phyloP scores from a whole-genome alignment of 2,888 invertebrate species.

The Ormyrus pomaceus region DNA sequence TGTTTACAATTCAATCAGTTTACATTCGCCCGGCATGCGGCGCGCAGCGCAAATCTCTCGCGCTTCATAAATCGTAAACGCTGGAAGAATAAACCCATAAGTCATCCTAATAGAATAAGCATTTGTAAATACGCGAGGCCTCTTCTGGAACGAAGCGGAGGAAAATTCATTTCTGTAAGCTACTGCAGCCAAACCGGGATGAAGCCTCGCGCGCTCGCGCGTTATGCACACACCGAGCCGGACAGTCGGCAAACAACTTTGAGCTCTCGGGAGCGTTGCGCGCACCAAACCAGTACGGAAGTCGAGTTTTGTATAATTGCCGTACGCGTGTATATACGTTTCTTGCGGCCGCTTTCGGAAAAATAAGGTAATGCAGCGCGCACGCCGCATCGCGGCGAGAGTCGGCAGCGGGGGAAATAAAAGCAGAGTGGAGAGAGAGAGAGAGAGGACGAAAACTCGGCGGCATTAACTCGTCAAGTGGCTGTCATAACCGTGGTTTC shows the following conservation, averaged over 20 bases:
- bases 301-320: conserved; percentile 42
- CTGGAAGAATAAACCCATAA: conserved; percentile 23
- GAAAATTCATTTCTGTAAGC: conserved; percentile 13
- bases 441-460: conserved; percentile 15
- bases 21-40: too few relatives aligned
- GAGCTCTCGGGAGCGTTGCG: conserved; percentile 15
- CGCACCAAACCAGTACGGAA: conserved; percentile 10
- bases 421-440: neutral
- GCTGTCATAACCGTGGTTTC: conserved; percentile 36
- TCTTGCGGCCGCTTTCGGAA: neutral
- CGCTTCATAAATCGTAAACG: conserved; percentile 13
- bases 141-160: neutral
- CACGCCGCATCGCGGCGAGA: conserved; percentile 7
- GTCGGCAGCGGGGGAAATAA: conserved; percentile 7
- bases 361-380: neutral
- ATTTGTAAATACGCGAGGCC: conserved; percentile 16
- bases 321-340: neutral
- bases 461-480: conserved; percentile 44
- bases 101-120: conserved; percentile 40
- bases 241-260: conserved; percentile 45
- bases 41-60: too few relatives aligned
- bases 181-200: neutral
- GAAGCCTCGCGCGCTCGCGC: conserved; percentile 2
- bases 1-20: too few relatives aligned
- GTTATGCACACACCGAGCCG: conserved; percentile 35